A percentile compares a stretch with the other conserved stretches of the same genome.
Conservation (phyloP, 2,888 invertebrate genomes). For the Xylota segnis region DNA sequence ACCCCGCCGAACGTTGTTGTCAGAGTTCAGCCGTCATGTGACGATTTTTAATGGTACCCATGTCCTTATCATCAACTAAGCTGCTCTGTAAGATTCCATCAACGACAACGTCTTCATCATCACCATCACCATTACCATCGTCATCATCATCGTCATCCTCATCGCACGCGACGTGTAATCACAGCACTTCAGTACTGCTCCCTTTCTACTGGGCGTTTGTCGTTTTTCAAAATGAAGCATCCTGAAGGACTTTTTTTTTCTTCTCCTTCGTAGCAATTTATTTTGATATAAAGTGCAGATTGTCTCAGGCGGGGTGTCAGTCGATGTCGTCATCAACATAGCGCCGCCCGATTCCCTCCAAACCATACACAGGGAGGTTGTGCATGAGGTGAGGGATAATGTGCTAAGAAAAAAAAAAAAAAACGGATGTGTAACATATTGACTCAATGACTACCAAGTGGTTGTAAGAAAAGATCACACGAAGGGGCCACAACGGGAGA, state of each 20-base stretch:
- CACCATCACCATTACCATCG: conserved; percentile 45
- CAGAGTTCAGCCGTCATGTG: conserved; percentile 61
- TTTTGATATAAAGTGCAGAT: conserved; percentile 76
- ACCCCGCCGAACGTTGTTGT: conserved; percentile 17
- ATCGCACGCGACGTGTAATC: conserved; percentile 74
- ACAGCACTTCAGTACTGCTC: conserved; percentile 64
- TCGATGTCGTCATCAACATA: conserved; percentile 72
- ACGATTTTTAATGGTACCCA: conserved; percentile 72
- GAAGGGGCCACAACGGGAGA: conserved; percentile 30
- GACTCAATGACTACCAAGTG: conserved; percentile 67
- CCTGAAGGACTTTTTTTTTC: conserved; percentile 30
- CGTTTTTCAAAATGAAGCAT: conserved; percentile 58
- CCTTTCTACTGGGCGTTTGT: conserved; percentile 38
- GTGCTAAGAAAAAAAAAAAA: conserved; percentile 52
- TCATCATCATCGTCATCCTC: conserved; percentile 55
- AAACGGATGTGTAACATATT: conserved; percentile 75
- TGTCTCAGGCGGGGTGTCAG: conserved; percentile 75
- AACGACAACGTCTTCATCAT: conserved; percentile 74
- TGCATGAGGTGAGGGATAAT: conserved; percentile 58
- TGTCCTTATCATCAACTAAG: conserved; percentile 72
- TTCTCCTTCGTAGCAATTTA: conserved; percentile 61
- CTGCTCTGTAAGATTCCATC: conserved; percentile 65
- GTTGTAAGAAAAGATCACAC: conserved; percentile 51
- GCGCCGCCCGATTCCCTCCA: background rate
- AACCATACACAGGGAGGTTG: conserved; percentile 1